phyloP scores from a whole-genome alignment of 37 sponge, comb jelly and placozoan genomes.

The Bolinopsis microptera region DNA sequence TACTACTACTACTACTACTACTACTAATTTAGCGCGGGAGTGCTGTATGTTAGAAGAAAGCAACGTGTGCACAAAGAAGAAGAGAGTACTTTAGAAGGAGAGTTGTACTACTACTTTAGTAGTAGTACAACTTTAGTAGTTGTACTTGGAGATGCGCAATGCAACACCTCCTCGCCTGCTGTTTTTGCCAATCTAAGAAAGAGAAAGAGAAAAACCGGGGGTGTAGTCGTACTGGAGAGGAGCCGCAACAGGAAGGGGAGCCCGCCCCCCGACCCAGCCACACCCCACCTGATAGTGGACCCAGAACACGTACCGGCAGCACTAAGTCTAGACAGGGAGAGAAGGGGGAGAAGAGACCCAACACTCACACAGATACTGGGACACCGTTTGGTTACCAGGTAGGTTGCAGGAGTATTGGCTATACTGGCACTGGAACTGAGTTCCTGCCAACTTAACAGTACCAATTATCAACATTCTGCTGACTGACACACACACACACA shows the following conservation, averaged over 20 bases:
- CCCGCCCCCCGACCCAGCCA: not conserved
- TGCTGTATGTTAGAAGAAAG: not conserved
- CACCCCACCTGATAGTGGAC: not conserved
- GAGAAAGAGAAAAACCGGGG: not conserved
- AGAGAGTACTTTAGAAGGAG: too few species aligned
- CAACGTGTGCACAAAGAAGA: too few species aligned
- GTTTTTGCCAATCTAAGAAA: conserved; percentile 37
- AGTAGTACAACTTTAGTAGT: too few species aligned
- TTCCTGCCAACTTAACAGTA: too few species aligned
- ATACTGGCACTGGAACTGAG: not conserved
- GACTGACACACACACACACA: not conserved
- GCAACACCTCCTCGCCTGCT: conserved; percentile 35
- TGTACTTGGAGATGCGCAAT: conserved; percentile 18
- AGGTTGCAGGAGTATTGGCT: not conserved
- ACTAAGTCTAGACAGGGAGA: not conserved
- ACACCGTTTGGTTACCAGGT: not conserved
- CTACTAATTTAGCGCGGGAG: not conserved
- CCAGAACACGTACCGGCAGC: not conserved
- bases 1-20: too few species aligned
- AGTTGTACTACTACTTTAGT: too few species aligned
- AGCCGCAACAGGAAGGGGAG: not conserved
- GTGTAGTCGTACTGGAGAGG: not conserved
- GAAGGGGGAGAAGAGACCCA: not conserved
- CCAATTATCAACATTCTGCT: not conserved
- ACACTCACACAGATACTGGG: not conserved